Conservation (phyloP, 2,888 invertebrate species). For the Andrena minutula region DNA sequence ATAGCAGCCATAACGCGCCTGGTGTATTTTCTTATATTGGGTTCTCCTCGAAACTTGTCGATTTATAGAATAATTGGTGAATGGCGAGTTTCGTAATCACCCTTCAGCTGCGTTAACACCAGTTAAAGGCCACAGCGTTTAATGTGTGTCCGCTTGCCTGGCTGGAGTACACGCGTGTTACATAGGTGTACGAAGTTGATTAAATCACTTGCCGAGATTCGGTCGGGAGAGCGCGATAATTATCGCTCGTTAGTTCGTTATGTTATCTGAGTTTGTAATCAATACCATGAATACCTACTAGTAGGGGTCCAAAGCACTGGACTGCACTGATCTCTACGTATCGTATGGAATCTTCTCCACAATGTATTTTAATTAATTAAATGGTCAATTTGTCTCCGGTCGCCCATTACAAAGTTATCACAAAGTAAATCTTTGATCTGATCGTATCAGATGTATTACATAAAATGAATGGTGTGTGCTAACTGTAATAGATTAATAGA, state of each 20-base stretch:
- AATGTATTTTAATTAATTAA: conserved; percentile 64
- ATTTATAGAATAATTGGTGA: conserved; percentile 29
- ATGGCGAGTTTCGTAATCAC: conserved; percentile 52
- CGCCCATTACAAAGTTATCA: not conserved
- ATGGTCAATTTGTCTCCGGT: conserved; percentile 39
- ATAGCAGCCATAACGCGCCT: no score
- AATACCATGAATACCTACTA: conserved; percentile 65
- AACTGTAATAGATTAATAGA: not conserved
- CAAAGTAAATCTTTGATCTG: conserved; percentile 18
- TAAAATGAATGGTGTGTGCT: not conserved
- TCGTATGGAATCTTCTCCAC: not conserved
- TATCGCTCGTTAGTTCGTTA: conserved; percentile 79
- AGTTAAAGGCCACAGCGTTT: conserved; percentile 51
- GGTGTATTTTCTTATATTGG: not conserved
- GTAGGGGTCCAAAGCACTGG: conserved; percentile 63
- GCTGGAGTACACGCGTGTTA: conserved; percentile 25
- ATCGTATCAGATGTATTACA: not conserved
- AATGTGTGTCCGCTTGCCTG: conserved; percentile 34
- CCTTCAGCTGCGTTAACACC: conserved; percentile 42
- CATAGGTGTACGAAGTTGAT: conserved; percentile 70
- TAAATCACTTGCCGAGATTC: conserved; percentile 76
- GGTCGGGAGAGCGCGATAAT: conserved; percentile 77
- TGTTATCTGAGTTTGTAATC: conserved; percentile 79
- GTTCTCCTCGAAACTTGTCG: not conserved
- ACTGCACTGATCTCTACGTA: not conserved